Evolutionary conservation across 2,797 vertebrate species (phyloP), one percentile per base, ranked within the genome.

Genomic region (Paratrypauchen microcephalus): DNA sequence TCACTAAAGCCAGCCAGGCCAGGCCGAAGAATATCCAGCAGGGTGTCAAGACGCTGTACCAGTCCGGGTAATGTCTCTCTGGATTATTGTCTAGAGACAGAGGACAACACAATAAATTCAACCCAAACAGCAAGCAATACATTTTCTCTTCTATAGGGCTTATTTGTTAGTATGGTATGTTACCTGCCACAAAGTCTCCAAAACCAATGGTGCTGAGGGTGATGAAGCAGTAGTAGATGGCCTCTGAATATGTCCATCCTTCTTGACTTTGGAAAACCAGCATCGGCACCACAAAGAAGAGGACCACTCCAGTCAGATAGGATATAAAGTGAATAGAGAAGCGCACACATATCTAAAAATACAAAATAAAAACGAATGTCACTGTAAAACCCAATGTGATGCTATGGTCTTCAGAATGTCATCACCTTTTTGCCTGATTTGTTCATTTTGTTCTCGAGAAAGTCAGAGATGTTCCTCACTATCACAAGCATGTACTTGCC

Each of bases 1-100:
- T 95, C 57, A 97, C 57, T 50, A 97, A 81, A 12, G 97, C 93
- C 64, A 97, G 89, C 96, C 96, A 98, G 0, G 97, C 95, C 94
- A 98, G 89, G 64, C 97, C 96, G 59, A 98, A 97, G 78, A 98
- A 96, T 80, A 98, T 98, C 97, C 97, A 98, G 0, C 93, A 86
- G 41, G 94, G 95, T 75, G 96, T 87, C 4, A 95, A 75, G 66
- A 95, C 65, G 72, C 94, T 95, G 84, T 97, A 97, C 96, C 97
- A 97, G 11, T 84, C 60, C 0, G 95, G 96, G 78, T 96, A 97
- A 0, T 0, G 6, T 21, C 30, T 88, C 5, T 94, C 92, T 36
- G 95, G 94, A 70, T 95, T 93, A 77, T 84, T 93, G 56, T 95
- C 96, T 98, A 85, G 4, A 32, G 68, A 62, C 24, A 28, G 70